A percentile compares a stretch with the other conserved stretches of the same genome.
Conservation (phyloP, 2,113 vertebrate genomes). For the Glareola pratincola region DNA sequence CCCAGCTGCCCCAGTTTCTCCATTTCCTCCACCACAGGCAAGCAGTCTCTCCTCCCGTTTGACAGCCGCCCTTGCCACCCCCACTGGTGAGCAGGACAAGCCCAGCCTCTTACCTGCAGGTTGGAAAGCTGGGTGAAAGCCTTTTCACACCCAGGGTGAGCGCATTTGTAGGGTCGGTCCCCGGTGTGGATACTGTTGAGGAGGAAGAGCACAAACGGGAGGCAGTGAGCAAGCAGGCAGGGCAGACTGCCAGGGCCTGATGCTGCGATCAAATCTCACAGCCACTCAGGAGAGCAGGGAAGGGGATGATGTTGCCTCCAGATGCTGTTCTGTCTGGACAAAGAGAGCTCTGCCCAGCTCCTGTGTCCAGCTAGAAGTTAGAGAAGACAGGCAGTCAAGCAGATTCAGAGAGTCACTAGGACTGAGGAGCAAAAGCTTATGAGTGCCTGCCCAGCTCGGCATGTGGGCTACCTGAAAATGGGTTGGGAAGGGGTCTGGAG, state of each 20-base stretch:
- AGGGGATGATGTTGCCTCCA: not conserved
- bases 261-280: not conserved
- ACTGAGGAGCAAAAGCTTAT: not conserved
- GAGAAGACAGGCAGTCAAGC: not conserved
- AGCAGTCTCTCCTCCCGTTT: not conserved
- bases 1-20: not conserved
- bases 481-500: not conserved
- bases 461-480: not conserved
- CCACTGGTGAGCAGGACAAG: not conserved
- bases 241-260: not conserved
- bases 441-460: not conserved
- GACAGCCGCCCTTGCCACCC: not conserved
- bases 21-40: not conserved
- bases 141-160: slow-evolving; percentile 94
- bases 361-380: not conserved
- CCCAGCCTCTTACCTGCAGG: slow-evolving; percentile 83
- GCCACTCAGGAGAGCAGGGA: not conserved
- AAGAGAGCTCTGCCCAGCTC: slow-evolving; percentile 27
- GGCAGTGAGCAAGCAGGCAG: not conserved
- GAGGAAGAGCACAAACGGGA: slow-evolving; percentile 45
- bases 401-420: not conserved
- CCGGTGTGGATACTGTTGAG: slow-evolving; percentile 93
- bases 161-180: slow-evolving; percentile 94
- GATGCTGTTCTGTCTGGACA: not conserved
- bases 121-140: slow-evolving; percentile 98